phyloP scores from a whole-genome alignment of 2,797 vertebrate genomes.

The Xiphophorus birchmanni region DNA sequence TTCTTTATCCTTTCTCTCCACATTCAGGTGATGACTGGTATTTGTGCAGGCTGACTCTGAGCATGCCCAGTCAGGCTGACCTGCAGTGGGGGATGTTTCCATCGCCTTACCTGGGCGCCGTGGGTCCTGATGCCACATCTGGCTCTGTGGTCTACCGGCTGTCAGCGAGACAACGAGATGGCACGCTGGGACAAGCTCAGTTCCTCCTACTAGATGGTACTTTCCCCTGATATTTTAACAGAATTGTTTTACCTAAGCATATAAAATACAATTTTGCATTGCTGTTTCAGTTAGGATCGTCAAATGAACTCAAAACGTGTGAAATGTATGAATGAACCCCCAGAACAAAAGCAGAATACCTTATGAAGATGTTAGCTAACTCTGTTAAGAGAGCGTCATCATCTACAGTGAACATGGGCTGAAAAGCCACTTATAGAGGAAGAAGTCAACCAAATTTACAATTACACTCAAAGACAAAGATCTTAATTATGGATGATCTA shows the following conservation, averaged over 20 bases:
- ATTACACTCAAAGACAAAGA: background rate
- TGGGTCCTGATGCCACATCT: slow-evolving; percentile 80
- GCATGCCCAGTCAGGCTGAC: slow-evolving; percentile 78
- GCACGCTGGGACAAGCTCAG: slow-evolving; percentile 66
- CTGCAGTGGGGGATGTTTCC: slow-evolving; percentile 90
- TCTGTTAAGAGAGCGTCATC: background rate
- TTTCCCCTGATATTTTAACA: slow-evolving; percentile 6
- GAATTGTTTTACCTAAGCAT: background rate
- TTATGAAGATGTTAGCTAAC: background rate
- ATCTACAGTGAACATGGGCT: background rate
- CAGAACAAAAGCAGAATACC: background rate
- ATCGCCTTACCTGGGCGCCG: slow-evolving; percentile 82
- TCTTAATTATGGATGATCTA: no score
- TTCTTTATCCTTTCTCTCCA: background rate
- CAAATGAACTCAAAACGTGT: no score
- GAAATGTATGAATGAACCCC: no score
- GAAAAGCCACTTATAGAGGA: background rate
- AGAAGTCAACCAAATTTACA: background rate
- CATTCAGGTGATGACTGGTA: slow-evolving; percentile 87
- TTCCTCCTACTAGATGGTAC: slow-evolving; percentile 86
- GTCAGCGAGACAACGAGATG: slow-evolving; percentile 63
- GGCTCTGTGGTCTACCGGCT: slow-evolving; percentile 84
- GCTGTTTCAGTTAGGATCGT: background rate
- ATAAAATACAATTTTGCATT: background rate
- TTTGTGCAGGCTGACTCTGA: slow-evolving; percentile 84